Percentiles rank a stretch among this genome's conserved stretches.
These are phyloP conservation scores for Ceratoteleas bidentatus DNA, from an alignment of 1,140 invertebrate genomes.

Conservation along the genomic window DNA sequence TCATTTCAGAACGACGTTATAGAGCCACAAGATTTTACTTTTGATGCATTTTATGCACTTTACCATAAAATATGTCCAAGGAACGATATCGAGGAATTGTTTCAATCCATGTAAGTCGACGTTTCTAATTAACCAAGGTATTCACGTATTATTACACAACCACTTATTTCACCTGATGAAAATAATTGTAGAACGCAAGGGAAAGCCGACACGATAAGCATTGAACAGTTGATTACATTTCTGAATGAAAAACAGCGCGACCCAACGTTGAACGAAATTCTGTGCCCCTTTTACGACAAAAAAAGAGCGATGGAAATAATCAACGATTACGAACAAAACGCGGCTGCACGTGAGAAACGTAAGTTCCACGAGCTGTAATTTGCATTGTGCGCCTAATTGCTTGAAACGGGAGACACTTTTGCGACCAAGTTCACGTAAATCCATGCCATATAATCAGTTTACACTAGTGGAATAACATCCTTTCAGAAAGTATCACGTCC, in stretches of 20 bases:
- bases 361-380: constrained; percentile 71
- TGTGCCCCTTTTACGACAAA: constrained; percentile 98
- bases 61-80: constrained; percentile 99
- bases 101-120: constrained; percentile 94
- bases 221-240: constrained; percentile 96
- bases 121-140: too few relatives aligned
- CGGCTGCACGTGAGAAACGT: constrained; percentile 90
- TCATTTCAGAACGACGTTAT: constrained; percentile 92
- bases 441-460: constrained; percentile 52
- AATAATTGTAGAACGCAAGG: constrained; percentile 88
- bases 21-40: constrained; percentile 96
- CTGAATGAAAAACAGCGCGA: constrained; percentile 99
- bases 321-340: constrained; percentile 94
- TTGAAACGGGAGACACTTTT: constrained; percentile 10
- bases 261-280: constrained; percentile 98
- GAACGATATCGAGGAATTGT: constrained; percentile 99
- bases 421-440: constrained; percentile 9
- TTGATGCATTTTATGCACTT: constrained; percentile 98
- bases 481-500: constrained; percentile 70
- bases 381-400: neutral
- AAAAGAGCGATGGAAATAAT: constrained; percentile 97
- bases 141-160: neutral
- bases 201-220: constrained; percentile 92
- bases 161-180: neutral
- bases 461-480: constrained; percentile 63